phyloP scores from a whole-genome alignment of 2,113 vertebrate genomes.

The Halcyon malimbica region DNA sequence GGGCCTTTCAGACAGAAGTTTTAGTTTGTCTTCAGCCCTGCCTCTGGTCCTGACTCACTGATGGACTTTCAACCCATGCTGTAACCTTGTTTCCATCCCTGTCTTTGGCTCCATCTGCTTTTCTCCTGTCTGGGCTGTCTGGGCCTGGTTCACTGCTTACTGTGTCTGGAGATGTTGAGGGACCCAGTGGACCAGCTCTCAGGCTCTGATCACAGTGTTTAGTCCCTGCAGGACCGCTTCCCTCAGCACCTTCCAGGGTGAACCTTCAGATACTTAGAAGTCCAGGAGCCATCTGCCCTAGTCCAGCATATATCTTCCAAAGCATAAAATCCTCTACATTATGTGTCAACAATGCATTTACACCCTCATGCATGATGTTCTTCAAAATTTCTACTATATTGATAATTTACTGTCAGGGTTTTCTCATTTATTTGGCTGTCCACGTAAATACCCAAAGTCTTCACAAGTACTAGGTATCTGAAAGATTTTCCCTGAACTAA shows the following conservation, averaged over 20 bases:
- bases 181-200: rapidly evolving
- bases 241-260: neutral
- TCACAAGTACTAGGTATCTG: neutral
- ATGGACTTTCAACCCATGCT: neutral
- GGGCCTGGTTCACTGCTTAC: neutral
- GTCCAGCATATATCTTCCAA: neutral
- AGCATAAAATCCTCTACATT: neutral
- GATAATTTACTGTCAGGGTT: neutral
- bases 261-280: neutral
- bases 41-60: neutral
- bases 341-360: neutral
- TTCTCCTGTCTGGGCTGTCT: neutral
- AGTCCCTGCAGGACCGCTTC: neutral
- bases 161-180: rapidly evolving
- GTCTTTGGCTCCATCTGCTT: neutral
- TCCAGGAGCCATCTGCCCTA: neutral
- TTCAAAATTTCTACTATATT: neutral
- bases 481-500: neutral
- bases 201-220: neutral
- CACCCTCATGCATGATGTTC: neutral
- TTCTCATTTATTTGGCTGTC: neutral
- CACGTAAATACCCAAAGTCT: neutral
- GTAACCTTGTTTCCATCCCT: neutral
- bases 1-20: neutral
- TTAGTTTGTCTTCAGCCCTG: neutral